Percentiles rank a stretch among this genome's conserved stretches.
These are phyloP conservation scores for Coptodon rendalli DNA, from an alignment of 2,113 vertebrate genomes.

Conservation along the genomic window DNA sequence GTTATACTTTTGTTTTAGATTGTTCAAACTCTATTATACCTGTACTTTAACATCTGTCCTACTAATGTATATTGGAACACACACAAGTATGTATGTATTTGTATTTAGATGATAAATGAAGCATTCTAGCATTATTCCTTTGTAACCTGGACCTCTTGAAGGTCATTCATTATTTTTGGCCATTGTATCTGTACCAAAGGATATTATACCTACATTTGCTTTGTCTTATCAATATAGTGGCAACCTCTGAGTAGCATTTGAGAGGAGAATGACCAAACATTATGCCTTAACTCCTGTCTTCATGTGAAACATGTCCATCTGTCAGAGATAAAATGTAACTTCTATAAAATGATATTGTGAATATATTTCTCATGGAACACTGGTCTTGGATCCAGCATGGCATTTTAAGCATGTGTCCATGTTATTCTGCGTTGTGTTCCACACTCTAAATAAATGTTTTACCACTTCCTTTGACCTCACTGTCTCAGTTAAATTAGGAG, in stretches of 20 bases:
- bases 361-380: conserved; percentile 18
- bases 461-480: neutral
- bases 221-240: neutral
- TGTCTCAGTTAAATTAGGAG: neutral
- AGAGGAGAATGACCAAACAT: conserved; percentile 36
- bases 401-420: conserved; percentile 44
- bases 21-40: neutral
- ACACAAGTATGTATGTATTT: neutral
- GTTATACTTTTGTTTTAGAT: neutral
- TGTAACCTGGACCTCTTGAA: neutral
- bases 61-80: conserved; percentile 1
- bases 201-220: neutral
- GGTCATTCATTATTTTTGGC: neutral
- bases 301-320: neutral
- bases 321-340: neutral
- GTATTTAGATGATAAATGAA: neutral
- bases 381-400: conserved; percentile 21
- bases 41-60: neutral
- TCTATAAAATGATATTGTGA: conserved; percentile 4
- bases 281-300: conserved; percentile 38
- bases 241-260: neutral
- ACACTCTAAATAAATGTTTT: conserved; percentile 54
- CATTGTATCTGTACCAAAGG: neutral
- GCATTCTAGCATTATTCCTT: neutral
- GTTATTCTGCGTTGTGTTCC: conserved; percentile 33